A percentile compares a stretch with the other conserved stretches of the same genome.
Evolutionary conservation across 2,113 vertebrate species (phyloP).

Genomic region (Mola mola): DNA sequence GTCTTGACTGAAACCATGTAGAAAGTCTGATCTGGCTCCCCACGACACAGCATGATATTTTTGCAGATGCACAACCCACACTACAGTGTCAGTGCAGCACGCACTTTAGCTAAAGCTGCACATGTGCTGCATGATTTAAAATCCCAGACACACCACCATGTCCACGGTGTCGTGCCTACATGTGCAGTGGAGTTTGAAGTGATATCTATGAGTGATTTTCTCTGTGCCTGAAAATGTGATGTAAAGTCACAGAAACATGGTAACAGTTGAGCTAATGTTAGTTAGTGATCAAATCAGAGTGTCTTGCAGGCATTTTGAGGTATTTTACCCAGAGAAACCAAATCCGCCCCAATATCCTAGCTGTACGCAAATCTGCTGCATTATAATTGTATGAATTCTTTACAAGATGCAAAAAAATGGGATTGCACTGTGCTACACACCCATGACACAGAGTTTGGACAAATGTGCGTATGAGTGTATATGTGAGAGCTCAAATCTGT

Average conservation of each 20-base stretch:
- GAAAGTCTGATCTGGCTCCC: slow-evolving; percentile 45
- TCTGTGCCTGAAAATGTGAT: slow-evolving; percentile 30
- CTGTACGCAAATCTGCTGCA: slow-evolving; percentile 18
- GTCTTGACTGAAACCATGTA: slow-evolving; percentile 11
- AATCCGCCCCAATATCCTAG: too few relatives aligned
- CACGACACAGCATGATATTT: slow-evolving; percentile 42
- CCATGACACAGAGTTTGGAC: too few relatives aligned
- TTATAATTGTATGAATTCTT: slow-evolving; percentile 25
- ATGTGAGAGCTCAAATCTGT: slow-evolving; percentile 33
- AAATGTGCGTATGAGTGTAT: slow-evolving; percentile 36
- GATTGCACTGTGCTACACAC: slow-evolving; percentile 27
- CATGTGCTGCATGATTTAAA: slow-evolving; percentile 48
- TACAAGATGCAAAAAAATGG: slow-evolving; percentile 37
- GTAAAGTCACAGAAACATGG: neutral
- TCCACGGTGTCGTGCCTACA: slow-evolving; percentile 55
- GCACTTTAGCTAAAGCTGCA: slow-evolving; percentile 39
- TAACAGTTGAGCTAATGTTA: slow-evolving; percentile 15
- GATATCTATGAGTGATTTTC: slow-evolving; percentile 29
- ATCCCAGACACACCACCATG: slow-evolving; percentile 44
- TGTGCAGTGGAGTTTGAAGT: slow-evolving; percentile 37
- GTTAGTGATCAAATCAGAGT: neutral
- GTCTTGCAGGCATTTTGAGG: too few relatives aligned
- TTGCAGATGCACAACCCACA: slow-evolving; percentile 41
- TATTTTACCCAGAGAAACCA: slow-evolving; percentile 40
- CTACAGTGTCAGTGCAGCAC: slow-evolving; percentile 17